Percentiles rank a stretch among this genome's conserved stretches.
Evolutionary conservation across 1,140 invertebrate genomes (phyloP).

Genomic region (Drosophila elegans): DNA sequence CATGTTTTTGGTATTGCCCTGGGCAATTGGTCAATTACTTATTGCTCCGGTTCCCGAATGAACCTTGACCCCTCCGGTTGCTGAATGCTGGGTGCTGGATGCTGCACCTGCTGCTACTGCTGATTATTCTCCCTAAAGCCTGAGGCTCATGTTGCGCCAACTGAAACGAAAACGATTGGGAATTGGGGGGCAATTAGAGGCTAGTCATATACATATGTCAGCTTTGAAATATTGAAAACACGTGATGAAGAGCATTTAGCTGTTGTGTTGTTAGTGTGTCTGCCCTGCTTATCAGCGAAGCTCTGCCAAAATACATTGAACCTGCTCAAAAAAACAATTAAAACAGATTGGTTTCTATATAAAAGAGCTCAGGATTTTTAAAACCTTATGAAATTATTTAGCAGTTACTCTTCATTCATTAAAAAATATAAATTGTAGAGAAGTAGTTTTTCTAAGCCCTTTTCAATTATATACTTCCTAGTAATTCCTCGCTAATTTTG

Average conservation of each 20-base stretch:
- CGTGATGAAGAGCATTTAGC: conserved; percentile 38
- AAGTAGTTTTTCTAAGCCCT: no score
- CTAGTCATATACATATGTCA: neutral
- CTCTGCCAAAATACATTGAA: conserved; percentile 31
- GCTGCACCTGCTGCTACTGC: conserved; percentile 10
- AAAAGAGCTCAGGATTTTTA: no score
- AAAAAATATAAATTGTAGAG: no score
- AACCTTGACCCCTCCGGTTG: neutral
- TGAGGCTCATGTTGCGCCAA: conserved; percentile 14
- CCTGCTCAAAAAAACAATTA: conserved; percentile 1
- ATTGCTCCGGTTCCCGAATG: neutral
- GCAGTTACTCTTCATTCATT: no score
- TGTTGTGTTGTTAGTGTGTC: conserved; percentile 5
- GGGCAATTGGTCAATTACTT: neutral
- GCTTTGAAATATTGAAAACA: conserved; percentile 7
- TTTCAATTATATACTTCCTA: no score
- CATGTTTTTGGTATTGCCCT: conserved; percentile 54
- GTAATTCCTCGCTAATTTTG: no score
- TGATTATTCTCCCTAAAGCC: neutral
- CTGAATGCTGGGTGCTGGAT: neutral
- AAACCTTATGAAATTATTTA: no score
- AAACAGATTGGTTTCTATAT: conserved; percentile 15
- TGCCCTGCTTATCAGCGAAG: conserved; percentile 20
- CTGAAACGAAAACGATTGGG: conserved; percentile 8
- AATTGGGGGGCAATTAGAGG: neutral